Conservation (phyloP, 2,797 vertebrate genomes). For the Lagorchestes hirsutus region DNA sequence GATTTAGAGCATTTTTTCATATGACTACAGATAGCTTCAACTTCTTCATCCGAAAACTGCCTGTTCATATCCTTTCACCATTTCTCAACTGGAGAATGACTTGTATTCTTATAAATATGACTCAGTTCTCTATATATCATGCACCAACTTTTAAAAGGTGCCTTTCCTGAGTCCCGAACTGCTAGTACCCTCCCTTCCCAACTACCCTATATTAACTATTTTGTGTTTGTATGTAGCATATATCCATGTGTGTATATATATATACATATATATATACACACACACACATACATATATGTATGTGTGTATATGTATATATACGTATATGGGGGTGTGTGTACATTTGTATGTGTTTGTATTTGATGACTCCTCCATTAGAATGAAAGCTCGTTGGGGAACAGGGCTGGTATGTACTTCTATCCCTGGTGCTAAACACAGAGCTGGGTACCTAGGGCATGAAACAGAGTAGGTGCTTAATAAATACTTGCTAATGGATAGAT, state of each 20-base stretch:
- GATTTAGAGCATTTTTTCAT: no score
- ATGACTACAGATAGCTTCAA: no score
- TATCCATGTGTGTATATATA: background rate
- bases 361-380: background rate
- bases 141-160: background rate
- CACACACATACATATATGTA: no score
- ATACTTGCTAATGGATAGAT: background rate
- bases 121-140: background rate
- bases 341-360: background rate
- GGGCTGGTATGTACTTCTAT: background rate
- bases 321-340: no score
- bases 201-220: background rate
- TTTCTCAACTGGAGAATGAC: no score
- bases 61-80: no score
- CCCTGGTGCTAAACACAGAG: background rate
- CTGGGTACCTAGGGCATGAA: background rate
- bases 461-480: background rate
- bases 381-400: background rate
- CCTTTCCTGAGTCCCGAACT: background rate
- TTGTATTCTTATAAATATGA: no score
- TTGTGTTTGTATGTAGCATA: background rate
- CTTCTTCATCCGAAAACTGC: no score
- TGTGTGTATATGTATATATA: background rate
- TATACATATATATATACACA: background rate
- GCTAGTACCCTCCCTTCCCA: background rate